Base-by-base conservation (phyloP, 2,113 vertebrate species). In the Columba livia region DNA sequence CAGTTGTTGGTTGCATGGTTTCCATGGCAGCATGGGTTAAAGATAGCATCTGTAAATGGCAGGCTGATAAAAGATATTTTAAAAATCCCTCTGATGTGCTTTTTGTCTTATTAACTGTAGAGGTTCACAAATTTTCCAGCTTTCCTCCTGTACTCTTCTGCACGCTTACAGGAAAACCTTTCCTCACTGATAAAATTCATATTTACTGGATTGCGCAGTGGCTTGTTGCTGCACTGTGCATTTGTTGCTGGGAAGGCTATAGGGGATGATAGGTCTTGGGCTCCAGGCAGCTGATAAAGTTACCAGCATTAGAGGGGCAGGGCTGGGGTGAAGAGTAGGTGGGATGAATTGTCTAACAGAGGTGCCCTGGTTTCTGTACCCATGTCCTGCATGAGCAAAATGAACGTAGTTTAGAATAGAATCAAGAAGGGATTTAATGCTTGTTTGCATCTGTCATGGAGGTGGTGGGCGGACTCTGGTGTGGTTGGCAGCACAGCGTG, bases 1-100 rank as follows among this genome's bases (percentile, higher is more conserved):
- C 48, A 53, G 20, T 79, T 64, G 4, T 32, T 79, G 57, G 47
- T 94, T 26, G 8, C 40, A 5, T 85, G 13, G 53, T 95, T 96
- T 89, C 93, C 70, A 14, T 71, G 56, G 70, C n/a, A 93, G 38
- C 42, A 15, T n/a, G 48, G 51, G 34, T 73, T 77, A 89, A 91
- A 94, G 69, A 73, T 38, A 93, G n/a, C 12, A 77, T 40, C 54
- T 48, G 72, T 73, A 50, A 84, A 86, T 84, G 72, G 44, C 31
- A 47, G 47, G 26, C 54, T 62, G 67, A 78, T 91, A 47, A 53
- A 75, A 85, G 83, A 54, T 25, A 31, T 1, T 23, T 38, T 29
- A 75, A 80, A 67, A 26, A 11, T 25, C 10, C 23, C 29, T 58
- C 48, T 66, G 57, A 47, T 0, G 0, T 85, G 23, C 31, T 71